A percentile compares a stretch with the other conserved stretches of the same genome.
phyloP scores from a whole-genome alignment of 2,888 invertebrate genomes.

The Netelia melanura region DNA sequence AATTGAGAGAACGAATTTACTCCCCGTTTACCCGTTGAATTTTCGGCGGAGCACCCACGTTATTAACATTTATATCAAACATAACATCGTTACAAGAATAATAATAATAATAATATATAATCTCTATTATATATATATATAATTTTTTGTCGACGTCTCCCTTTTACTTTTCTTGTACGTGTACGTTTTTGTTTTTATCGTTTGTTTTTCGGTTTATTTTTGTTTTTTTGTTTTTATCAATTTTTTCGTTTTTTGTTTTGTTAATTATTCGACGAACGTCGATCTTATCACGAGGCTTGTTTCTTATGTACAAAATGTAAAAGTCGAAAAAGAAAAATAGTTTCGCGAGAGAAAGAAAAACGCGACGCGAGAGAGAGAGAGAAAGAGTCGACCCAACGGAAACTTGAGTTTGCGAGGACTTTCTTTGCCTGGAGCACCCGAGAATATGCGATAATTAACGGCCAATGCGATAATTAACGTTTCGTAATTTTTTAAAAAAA shows the following conservation, averaged over 20 bases:
- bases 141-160: background rate
- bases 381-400: slow-evolving; percentile 12
- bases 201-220: slow-evolving; percentile 28
- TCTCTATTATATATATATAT: slow-evolving; percentile 8
- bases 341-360: slow-evolving; percentile 35
- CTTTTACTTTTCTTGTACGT: background rate
- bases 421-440: slow-evolving; percentile 53
- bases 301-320: slow-evolving; percentile 62
- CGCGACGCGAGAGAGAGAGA: background rate
- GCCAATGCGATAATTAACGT: slow-evolving; percentile 39
- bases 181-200: background rate
- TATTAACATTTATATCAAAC: slow-evolving; percentile 64
- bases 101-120: slow-evolving; percentile 53
- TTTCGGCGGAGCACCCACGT: slow-evolving; percentile 64
- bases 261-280: slow-evolving; percentile 33
- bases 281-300: slow-evolving; percentile 53
- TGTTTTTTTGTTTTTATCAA: slow-evolving; percentile 22
- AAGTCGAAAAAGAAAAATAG: slow-evolving; percentile 33
- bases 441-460: slow-evolving; percentile 55
- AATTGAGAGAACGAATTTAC: background rate
- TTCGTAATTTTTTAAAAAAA: background rate
- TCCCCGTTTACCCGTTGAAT: slow-evolving; percentile 50
- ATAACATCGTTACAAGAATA: slow-evolving; percentile 67
- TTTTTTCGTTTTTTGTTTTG: slow-evolving; percentile 7
- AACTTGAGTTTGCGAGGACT: slow-evolving; percentile 34